Evolutionary conservation across 2,888 invertebrate species (phyloP), one percentile per base, ranked within the genome.

Genomic region (Argyresthia goedartella): DNA sequence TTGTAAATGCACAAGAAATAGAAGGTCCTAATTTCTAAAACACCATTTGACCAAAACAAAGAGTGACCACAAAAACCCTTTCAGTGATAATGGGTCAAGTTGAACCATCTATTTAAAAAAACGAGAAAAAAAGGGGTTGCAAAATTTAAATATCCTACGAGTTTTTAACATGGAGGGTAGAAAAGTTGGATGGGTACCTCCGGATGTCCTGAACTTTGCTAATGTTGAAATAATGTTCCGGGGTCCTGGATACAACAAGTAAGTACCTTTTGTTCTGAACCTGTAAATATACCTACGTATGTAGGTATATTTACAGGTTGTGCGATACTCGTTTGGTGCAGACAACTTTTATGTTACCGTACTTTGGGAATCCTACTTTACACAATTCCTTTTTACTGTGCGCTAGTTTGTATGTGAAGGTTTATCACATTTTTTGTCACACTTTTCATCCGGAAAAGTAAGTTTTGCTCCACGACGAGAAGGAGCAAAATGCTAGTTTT

Each of bases 181-280:
- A 59, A 67, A 73, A 77, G 69, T 76, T 73, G 62, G 58, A 60
- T 43, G 25, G 25, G 45, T 16, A 69, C 65, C 64, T 63, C 62
- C 64, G 67, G 69, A 67, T 65, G 65, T 67, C 66, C 66, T 62
- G 61, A 75, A 76, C 71, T 75, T 74, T 64, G 71, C 68, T 79
- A 76, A 80, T 80, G 77, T 69, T 60, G 61, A 72, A 77, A 76
- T 78, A 75, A 78, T 75, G 76, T 71, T 66, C 60, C 63, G 49
- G 53, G 54, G 54, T 46, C 33, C 33, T 7, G 33, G 2, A 33
- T 4, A 13, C 13, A 3, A n/a, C 43, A 43, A 4, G 8, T 25
- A 43, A 4, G 8, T 25, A 25, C 6, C 25, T 25, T 25, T 25
- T 25, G 25, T 25, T 25, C 25, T 6, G 25, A 25, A 25, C 25